These are phyloP conservation scores for Cyprinodon brontotheroides DNA, from an alignment of 2,113 vertebrate genomes.

Conservation along the genomic window DNA sequence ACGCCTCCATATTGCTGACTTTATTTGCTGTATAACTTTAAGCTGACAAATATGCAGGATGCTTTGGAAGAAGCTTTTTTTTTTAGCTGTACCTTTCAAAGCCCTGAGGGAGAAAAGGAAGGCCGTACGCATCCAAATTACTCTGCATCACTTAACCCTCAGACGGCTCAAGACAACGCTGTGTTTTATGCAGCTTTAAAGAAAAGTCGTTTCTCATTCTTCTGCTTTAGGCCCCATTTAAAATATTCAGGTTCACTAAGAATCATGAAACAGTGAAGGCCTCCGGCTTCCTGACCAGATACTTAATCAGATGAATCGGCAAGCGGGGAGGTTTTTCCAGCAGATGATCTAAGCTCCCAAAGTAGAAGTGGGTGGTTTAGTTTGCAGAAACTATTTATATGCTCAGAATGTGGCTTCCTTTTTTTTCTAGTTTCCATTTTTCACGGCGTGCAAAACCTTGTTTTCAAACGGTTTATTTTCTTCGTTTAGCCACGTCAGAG, in stretches of 20 bases:
- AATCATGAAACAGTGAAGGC: background rate
- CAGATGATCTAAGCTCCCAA: background rate
- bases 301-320: slow-evolving; percentile 8
- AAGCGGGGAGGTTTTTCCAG: background rate
- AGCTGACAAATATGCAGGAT: background rate
- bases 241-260: background rate
- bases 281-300: slow-evolving; percentile 1
- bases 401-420: background rate
- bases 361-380: background rate
- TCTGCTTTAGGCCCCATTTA: background rate
- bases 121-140: background rate
- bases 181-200: background rate
- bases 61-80: background rate
- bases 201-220: background rate
- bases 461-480: background rate
- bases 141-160: background rate
- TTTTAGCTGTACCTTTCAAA: background rate
- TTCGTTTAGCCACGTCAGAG: background rate
- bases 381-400: background rate
- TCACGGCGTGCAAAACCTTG: background rate
- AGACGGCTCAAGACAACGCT: background rate
- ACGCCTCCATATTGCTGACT: background rate
- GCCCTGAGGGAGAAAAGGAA: background rate
- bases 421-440: background rate
- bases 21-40: background rate